Conservation (phyloP, 2,113 vertebrate species). For the Suricata suricatta region DNA sequence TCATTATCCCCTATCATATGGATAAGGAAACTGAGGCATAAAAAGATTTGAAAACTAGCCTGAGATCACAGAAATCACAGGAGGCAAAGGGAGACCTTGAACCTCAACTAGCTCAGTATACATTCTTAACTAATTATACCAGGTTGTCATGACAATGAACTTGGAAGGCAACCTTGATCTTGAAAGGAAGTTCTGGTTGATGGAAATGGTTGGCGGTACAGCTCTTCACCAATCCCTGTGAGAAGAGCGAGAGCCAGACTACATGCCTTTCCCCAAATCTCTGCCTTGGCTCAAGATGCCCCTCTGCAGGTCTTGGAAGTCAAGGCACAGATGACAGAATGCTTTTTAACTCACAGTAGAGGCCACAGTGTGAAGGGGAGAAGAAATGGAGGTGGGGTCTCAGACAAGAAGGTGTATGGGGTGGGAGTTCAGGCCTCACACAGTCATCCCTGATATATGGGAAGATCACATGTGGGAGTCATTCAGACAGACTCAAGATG, state of each 20-base stretch:
- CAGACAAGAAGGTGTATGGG: neutral
- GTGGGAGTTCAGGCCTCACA: neutral
- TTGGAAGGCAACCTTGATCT: neutral
- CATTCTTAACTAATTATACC: neutral
- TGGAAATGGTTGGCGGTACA: neutral
- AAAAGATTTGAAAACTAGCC: neutral
- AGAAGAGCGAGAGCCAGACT: neutral
- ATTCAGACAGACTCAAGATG: neutral
- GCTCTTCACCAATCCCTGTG: neutral
- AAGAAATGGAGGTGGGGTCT: neutral
- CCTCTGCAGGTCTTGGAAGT: neutral
- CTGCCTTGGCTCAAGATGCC: neutral
- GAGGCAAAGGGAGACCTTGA: neutral
- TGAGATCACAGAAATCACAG: neutral
- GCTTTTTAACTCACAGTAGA: neutral
- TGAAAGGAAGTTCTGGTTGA: neutral
- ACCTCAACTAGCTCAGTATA: neutral
- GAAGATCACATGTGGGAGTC: neutral
- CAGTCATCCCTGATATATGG: rapidly evolving
- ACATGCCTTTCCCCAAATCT: neutral
- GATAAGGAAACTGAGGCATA: neutral
- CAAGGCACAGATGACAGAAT: neutral
- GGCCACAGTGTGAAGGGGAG: neutral
- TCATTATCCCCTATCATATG: neutral
- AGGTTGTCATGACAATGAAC: neutral